phyloP scores from a whole-genome alignment of 2,797 vertebrate species.

The Enteromius afrohamiltoni region DNA sequence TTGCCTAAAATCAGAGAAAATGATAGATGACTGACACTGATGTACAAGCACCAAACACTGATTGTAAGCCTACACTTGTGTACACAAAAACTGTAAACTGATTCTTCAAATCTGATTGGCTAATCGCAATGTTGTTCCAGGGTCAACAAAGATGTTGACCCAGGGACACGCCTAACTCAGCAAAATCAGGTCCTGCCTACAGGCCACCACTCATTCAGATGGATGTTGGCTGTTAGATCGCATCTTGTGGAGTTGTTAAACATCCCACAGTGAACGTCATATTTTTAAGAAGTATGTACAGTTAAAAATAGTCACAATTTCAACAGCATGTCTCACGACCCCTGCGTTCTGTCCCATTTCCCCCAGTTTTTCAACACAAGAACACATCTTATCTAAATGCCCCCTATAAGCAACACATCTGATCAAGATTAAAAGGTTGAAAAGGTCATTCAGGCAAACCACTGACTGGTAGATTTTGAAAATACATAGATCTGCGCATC shows the following conservation, averaged over 20 bases:
- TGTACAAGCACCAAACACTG: no score
- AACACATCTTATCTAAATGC: conserved; percentile 1
- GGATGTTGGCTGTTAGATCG: background rate
- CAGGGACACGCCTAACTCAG: no score
- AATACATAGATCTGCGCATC: background rate
- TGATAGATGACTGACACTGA: no score
- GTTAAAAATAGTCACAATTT: background rate
- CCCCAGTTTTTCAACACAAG: background rate
- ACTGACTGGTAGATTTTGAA: conserved; percentile 6
- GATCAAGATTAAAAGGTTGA: background rate
- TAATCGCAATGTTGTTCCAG: no score
- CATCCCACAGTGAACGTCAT: background rate
- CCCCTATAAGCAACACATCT: conserved; percentile 19
- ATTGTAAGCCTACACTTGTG: no score
- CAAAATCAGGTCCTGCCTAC: no score
- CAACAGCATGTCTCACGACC: background rate
- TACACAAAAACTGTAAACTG: no score
- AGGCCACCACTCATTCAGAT: background rate
- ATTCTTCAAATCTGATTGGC: no score
- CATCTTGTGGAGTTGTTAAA: background rate
- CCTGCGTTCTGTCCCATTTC: conserved; percentile 4
- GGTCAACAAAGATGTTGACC: no score
- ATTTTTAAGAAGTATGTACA: background rate
- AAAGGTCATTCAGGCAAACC: background rate
- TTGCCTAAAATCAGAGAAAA: no score